Evolutionary conservation across 1,140 invertebrate species (phyloP), one percentile per base, ranked within the genome.

Genomic region (Drosophila tropicalis): DNA sequence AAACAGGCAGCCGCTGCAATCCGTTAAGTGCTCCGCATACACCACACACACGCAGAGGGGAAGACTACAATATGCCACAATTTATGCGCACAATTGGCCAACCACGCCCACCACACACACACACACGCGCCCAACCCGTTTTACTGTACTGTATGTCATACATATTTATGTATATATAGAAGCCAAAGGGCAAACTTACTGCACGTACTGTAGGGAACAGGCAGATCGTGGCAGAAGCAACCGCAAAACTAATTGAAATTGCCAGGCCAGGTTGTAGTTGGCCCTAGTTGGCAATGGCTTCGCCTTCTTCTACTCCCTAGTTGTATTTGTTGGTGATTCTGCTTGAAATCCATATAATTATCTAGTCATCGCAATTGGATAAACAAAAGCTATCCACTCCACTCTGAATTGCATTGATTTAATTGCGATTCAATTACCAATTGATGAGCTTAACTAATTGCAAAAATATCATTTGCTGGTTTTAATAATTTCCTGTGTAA

Each of bases 211-310:
- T 29, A 9, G 36, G 36, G 12, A 40, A 36, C 36, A 61, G 72
- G 75, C 61, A 47, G 73, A 55, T 60, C 40, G 40, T 19, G 29
- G 64, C 41, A 67, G 10, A 36, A 55, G 60, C 74, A 61, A 47
- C 74, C 68, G 41, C 74, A 71, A 62, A 78, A 77, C 75, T 78
- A 78, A 78, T 78, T 78, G 75, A 78, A 78, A 78, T 78, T 78
- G 75, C 67, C 68, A 67, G 57, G 41, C 36, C 67, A 51, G 74
- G 34, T 68, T 39, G 62, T 6, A 29, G 29, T 29, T 29, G 5
- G 29, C 29, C 29, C 5, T 29, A 29, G 29, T n/a, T 67, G 56
- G 62, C 74, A 47, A 47, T 51, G 2, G 44, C 44, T 12, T 12
- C 17, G 5, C 5, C 29, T 29, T 29, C 5, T 6, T 29, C 29